Evolutionary conservation across 2,888 invertebrate species (phyloP), one percentile per base, ranked within the genome.

Genomic region (Pseudococcus longispinus): DNA sequence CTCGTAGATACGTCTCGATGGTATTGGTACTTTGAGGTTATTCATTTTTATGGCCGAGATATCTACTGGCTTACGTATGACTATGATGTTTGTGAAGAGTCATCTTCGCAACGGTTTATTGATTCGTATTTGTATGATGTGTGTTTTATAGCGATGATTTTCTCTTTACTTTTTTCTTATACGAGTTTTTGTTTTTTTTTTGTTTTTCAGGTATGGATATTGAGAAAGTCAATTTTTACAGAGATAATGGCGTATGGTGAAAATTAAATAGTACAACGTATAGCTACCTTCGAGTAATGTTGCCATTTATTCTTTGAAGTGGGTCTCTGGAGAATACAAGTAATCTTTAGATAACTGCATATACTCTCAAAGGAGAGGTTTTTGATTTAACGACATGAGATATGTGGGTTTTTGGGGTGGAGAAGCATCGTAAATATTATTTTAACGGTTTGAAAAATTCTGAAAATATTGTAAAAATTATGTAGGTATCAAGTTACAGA

Each of bases 201-300:
- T 9, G 3, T 29, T 70, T 70, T 70, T 18, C 70, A 70, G 29
- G 70, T 70, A 70, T 70, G 70, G 70, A 70, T 70, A 70, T 70
- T 70, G 70, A 70, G 70, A 70, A 70, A 70, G 70, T 70, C 70
- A 70, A 70, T 70, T 70, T 70, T 26, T 32, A 18, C 4, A 32
- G 29, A 26, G 20, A 70, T 70, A 70, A 70, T 70, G 70, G 23
- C 8, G 37, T 18, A 32, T 6, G 70, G 29, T 26, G 70, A 70
- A 70, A 70, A 70, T 70, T 70, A 29, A 26, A 70, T 26, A 55
- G 37, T 37, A 37, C n/a, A n/a, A n/a, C 55, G 5, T 9, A n/a
- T 60, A 23, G 60, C 23, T 60, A 11, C 20, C 20, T 37, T 37
- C 37, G 9, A 37, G 8, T 60, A 60, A 51, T 51, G 51, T 18